phyloP scores from a whole-genome alignment of 1,140 invertebrate species.

The Spodoptera frugiperda region DNA sequence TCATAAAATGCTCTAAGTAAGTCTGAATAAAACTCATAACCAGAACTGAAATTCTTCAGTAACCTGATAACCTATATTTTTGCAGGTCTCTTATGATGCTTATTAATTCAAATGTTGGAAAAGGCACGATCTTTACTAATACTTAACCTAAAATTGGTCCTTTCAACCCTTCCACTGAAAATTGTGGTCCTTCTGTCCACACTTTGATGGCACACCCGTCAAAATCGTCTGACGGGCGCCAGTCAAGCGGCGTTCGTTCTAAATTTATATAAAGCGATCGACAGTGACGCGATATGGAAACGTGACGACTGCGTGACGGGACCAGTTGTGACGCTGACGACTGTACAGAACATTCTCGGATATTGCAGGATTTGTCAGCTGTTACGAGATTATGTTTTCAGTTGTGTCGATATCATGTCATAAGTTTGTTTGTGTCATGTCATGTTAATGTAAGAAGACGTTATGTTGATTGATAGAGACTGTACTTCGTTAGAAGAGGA shows the following conservation, averaged over 20 bases:
- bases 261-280: conserved; percentile 69
- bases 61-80: no score
- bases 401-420: neutral
- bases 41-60: no score
- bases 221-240: conserved; percentile 57
- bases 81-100: no score
- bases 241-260: conserved; percentile 55
- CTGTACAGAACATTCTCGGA: neutral
- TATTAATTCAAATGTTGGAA: no score
- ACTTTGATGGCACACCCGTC: conserved; percentile 50
- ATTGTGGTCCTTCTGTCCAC: neutral
- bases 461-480: neutral
- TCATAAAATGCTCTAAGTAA: no score
- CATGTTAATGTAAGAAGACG: neutral
- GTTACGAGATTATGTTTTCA: neutral
- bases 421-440: neutral
- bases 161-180: neutral
- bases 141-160: no score
- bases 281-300: conserved; percentile 71
- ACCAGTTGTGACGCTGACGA: conserved; percentile 9
- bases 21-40: no score
- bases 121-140: no score
- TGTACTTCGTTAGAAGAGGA: no score
- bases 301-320: conserved; percentile 54
- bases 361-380: neutral